These are phyloP conservation scores for Parnassius smintheus DNA, from an alignment of 2,888 invertebrate genomes.

Conservation along the genomic window DNA sequence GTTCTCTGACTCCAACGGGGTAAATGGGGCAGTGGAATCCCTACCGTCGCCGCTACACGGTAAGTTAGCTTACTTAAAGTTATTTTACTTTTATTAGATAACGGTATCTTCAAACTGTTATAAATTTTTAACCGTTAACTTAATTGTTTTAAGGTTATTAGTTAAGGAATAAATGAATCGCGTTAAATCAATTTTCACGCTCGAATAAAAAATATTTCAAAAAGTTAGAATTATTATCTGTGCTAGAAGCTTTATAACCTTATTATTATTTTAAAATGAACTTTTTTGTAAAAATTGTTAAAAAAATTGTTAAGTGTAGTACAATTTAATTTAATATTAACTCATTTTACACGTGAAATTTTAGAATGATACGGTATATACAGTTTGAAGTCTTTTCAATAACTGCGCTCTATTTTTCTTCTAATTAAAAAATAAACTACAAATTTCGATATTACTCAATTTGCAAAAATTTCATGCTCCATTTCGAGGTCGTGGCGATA, in stretches of 20 bases:
- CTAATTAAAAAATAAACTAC: conserved; percentile 12
- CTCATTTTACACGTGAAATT: conserved; percentile 12
- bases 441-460: conserved; percentile 5
- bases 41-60: no score
- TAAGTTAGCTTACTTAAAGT: neutral
- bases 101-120: neutral
- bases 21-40: no score
- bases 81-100: neutral
- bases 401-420: neutral
- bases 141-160: neutral
- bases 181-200: conserved; percentile 10
- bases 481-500: neutral
- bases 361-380: conserved; percentile 15
- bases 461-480: conserved; percentile 9
- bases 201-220: neutral
- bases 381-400: neutral
- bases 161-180: neutral
- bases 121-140: neutral
- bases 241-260: neutral
- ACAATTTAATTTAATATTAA: conserved; percentile 1
- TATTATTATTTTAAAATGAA: conserved; percentile 8
- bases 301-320: conserved; percentile 2
- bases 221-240: conserved; percentile 1
- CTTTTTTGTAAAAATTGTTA: conserved; percentile 15
- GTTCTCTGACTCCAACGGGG: no score